Percentiles rank a stretch among this genome's conserved stretches.
Conservation (phyloP, 2,888 invertebrate species). For the Ichneumoninae sp. region DNA sequence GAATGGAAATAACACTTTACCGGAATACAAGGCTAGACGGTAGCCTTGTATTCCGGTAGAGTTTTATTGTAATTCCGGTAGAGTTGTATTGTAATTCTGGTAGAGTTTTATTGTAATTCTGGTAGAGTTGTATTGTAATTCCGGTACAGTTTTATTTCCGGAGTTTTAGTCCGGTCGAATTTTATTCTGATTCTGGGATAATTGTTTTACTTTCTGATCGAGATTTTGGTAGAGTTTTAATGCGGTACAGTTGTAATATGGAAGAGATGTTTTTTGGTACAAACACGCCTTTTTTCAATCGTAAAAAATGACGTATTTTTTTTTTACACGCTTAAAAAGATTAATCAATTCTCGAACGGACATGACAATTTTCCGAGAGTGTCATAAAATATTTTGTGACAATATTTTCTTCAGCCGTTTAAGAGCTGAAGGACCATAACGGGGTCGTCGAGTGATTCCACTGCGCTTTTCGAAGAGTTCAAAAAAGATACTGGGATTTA, state of each 20-base stretch:
- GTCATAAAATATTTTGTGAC: not conserved
- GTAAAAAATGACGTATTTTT: not conserved
- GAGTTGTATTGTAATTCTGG: no score
- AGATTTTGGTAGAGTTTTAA: not conserved
- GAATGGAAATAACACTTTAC: no score
- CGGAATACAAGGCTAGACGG: no score
- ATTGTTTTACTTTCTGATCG: no score
- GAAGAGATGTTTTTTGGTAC: no score
- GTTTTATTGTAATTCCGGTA: no score
- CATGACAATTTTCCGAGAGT: not conserved
- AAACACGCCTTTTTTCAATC: not conserved
- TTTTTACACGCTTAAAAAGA: not conserved
- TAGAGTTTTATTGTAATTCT: no score
- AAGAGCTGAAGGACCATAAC: not conserved
- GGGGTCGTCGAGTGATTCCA: not conserved
- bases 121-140: no score
- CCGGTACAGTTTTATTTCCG: no score
- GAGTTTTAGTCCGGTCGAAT: no score
- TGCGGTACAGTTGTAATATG: not conserved
- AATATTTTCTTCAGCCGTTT: not conserved
- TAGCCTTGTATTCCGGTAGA: no score
- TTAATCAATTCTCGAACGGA: not conserved
- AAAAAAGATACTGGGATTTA: not conserved
- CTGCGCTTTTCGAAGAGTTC: not conserved
- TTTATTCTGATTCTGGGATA: no score